phyloP scores from a whole-genome alignment of 1,140 invertebrate species.

The Drosophila ohnishii region DNA sequence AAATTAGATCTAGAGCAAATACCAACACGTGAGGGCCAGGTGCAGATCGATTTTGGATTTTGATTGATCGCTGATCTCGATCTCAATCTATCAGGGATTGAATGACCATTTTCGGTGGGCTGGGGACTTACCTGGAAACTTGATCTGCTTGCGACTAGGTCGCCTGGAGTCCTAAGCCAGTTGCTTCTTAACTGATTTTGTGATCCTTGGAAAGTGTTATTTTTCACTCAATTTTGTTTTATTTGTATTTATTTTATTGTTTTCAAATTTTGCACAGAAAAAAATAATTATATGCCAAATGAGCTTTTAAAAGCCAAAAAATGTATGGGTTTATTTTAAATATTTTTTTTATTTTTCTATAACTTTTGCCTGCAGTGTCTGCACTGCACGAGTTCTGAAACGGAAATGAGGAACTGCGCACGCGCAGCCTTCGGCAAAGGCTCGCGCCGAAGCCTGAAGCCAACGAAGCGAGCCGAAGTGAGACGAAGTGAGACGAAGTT shows the following conservation, averaged over 20 bases:
- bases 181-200: neutral
- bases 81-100: constrained; percentile 15
- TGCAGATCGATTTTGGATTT: constrained; percentile 40
- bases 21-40: constrained; percentile 63
- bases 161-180: constrained; percentile 29
- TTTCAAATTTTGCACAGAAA: constrained; percentile 21
- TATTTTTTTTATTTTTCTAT: neutral
- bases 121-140: constrained; percentile 34
- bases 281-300: constrained; percentile 21
- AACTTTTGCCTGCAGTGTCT: constrained; percentile 48
- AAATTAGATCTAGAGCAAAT: constrained; percentile 81
- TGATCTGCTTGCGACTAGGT: constrained; percentile 59
- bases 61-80: constrained; percentile 31
- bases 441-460: constrained; percentile 4
- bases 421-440: constrained; percentile 32
- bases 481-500: constrained; percentile 9
- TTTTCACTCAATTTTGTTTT: neutral
- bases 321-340: neutral
- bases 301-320: constrained; percentile 8
- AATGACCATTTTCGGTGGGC: constrained; percentile 17
- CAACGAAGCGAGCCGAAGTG: neutral
- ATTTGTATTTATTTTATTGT: neutral
- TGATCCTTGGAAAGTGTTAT: neutral
- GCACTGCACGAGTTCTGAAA: constrained; percentile 67
- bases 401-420: constrained; percentile 62